These are phyloP conservation scores for Erinaceus europaeus DNA, from an alignment of 2,113 vertebrate species.

Conservation along the genomic window DNA sequence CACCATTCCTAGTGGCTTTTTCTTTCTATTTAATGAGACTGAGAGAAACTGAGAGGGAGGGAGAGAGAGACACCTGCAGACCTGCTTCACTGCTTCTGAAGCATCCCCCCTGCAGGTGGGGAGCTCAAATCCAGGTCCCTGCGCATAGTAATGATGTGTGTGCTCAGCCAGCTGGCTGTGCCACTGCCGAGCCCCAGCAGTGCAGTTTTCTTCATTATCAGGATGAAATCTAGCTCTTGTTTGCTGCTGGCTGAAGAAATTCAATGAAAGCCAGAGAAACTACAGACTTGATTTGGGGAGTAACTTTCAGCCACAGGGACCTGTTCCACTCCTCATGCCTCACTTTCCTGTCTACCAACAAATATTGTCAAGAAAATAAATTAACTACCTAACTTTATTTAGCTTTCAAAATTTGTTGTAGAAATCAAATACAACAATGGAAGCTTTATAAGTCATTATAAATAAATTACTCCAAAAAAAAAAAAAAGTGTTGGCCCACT, in stretches of 20 bases:
- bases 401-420: conserved; percentile 31
- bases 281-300: background rate
- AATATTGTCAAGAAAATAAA: background rate
- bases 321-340: background rate
- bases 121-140: no score
- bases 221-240: background rate
- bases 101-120: no score
- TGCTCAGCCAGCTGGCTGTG: no score
- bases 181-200: background rate
- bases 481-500: no score
- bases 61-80: no score
- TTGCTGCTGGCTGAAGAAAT: background rate
- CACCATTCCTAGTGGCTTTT: no score
- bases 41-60: no score
- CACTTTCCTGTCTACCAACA: background rate
- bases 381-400: background rate
- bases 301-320: background rate
- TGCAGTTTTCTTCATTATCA: background rate
- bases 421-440: background rate
- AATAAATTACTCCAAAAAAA: no score
- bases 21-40: no score
- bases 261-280: background rate
- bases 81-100: no score
- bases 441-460: background rate
- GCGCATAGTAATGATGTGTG: no score